Evolutionary conservation across 1,140 invertebrate species (phyloP), one percentile per base, ranked within the genome.

Genomic region (Patella vulgata): DNA sequence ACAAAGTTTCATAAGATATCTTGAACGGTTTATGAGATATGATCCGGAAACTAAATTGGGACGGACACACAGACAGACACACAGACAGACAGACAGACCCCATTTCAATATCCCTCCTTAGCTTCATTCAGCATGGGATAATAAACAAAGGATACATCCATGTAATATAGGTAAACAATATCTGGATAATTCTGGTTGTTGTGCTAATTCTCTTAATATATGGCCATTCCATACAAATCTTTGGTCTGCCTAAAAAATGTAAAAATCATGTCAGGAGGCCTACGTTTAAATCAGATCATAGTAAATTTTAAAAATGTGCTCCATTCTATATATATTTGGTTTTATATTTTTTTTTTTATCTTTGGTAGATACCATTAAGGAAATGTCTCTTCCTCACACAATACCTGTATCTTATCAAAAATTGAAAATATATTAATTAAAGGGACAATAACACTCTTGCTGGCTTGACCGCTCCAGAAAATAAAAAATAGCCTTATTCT

Each of bases 151-250:
- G 90, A 91, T 92, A 93, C 91, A 97, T 56, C 95, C 95, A 85
- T 94, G 90, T 62, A 97, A 88, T 30, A 98, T 83, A 0, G 95
- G 94, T 46, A 97, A 84, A 73, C 91, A 91, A 84, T 94, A 98
- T 73, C 88, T 89, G 27, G 89, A 85, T 72, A 94, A 89, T 74
- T 85, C 82, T 55, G 74, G 61, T 64, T 83, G 81, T 48, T 83
- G 82, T 17, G 74, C 57, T 19, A 84, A 51, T 60, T 84, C 82
- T 51, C 70, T 58, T 21, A 98, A 83, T 3, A 98, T 84, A 84
- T 91, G 87, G 2, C 89, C 87, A 82, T 99, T 99, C 97, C 97
- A 99, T 6, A 97, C 87, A 85, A 98, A 98, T 48, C 94, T 87
- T 23, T 87, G 83, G 83, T 98, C 95, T 11, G 95, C 94, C 85